Base-by-base conservation (phyloP, 2,888 invertebrate genomes). In the Petrolisthes cinctipes region DNA sequence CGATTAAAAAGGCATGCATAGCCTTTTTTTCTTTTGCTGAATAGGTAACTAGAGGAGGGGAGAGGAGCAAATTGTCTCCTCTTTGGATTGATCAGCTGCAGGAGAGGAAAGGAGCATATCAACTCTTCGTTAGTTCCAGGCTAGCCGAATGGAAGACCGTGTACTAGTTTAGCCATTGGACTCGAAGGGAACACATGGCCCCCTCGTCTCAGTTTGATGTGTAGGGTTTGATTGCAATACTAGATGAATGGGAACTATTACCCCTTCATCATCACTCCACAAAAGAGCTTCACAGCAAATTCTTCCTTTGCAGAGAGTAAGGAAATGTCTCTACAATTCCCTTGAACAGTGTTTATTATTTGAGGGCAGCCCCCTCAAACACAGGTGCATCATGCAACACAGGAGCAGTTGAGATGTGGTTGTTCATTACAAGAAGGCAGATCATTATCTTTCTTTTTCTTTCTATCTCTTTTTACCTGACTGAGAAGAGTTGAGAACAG, bases 71-170 rank as follows among this genome's bases (percentile, higher is more conserved):
- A 71, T 71, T 20, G 20, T 6, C n/a, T n/a, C 71, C 6, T n/a
- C 71, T n/a, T 11, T 37, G 37, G 37, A 37, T 37, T 37, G 37
- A 37, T 37, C 37, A 61, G 61, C 17, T 11, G 11, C 6, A n/a
- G 71, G 4, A 71, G 20, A n/a, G 71, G 20, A 71, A 20, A 71
- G 71, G 71, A 71, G 20, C 71, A 71, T 71, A 71, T 71, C 71
- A 71, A n/a, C n/a, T n/a, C 71, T 6, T n/a, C 71, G 20, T 11
- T n/a, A 2, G 20, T 11, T 71, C n/a, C 20, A 61, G 61, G 9
- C 20, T n/a, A n/a, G 20, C n/a, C n/a, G 71, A 71, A 61, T 61
- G 61, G 17, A 61, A 61, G 11, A 61, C 9, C 9, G 9, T 61
- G 61, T 17, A 61, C 17, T 61, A 11, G 61, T 61, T 61, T 17